phyloP scores from a whole-genome alignment of 2,113 vertebrate genomes.

The Boleophthalmus pectinirostris region DNA sequence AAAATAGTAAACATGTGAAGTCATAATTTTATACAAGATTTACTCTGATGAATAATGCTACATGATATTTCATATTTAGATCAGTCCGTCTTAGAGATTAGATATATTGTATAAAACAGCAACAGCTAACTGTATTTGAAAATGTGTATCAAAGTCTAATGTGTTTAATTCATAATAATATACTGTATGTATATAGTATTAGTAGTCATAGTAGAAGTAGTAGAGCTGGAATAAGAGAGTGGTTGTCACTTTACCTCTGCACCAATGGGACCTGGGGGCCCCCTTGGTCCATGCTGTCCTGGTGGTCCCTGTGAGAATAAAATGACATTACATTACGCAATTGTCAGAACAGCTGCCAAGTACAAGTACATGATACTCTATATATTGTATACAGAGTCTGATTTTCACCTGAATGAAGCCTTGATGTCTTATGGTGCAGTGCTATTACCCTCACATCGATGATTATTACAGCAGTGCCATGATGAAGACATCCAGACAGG shows the following conservation, averaged over 20 bases:
- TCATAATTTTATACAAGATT: not conserved
- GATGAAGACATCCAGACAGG: slow-evolving; percentile 69
- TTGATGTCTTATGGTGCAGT: slow-evolving; percentile 26
- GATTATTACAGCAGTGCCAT: slow-evolving; percentile 61
- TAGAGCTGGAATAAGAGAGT: not conserved
- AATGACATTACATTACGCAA: slow-evolving; percentile 15
- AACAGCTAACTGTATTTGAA: not conserved
- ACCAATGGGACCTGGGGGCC: slow-evolving; percentile 82
- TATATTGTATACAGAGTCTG: slow-evolving; percentile 4
- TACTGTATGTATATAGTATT: not conserved
- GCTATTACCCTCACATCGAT: slow-evolving; percentile 35
- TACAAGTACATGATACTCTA: slow-evolving; percentile 18
- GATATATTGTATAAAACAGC: not conserved
- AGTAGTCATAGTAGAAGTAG: not conserved
- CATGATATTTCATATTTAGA: not conserved
- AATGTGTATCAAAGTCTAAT: no score
- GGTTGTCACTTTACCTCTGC: slow-evolving; percentile 78
- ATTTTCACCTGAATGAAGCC: slow-evolving; percentile 28
- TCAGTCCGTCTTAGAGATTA: not conserved
- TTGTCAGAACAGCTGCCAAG: not conserved
- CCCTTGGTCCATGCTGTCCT: slow-evolving; percentile 85
- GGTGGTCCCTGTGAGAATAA: slow-evolving; percentile 83
- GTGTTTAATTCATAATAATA: not conserved
- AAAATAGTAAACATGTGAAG: slow-evolving; percentile 2
- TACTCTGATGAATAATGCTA: not conserved